Evolutionary conservation across 2,888 invertebrate species (phyloP).

Genomic region (Rhimphoctona megacephalus): DNA sequence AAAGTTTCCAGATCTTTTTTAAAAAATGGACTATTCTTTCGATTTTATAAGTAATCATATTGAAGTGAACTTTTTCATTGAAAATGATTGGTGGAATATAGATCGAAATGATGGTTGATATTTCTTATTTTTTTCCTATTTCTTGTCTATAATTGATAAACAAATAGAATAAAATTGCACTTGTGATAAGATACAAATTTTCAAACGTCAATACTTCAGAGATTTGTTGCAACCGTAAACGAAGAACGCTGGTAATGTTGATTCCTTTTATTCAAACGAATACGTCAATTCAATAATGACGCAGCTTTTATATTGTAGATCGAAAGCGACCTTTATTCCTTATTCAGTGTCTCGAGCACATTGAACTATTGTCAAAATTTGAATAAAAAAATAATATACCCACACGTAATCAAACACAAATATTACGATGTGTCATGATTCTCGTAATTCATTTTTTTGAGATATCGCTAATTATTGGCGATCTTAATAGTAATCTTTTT

Average conservation of each 20-base stretch:
- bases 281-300: slow-evolving; percentile 42
- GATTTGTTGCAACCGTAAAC: background rate
- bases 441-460: background rate
- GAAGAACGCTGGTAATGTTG: background rate
- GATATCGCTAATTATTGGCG: background rate
- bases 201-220: background rate
- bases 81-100: background rate
- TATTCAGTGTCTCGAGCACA: slow-evolving; percentile 18
- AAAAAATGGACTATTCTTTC: background rate
- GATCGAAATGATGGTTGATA: background rate
- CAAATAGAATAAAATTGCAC: background rate
- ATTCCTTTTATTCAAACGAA: slow-evolving; percentile 53
- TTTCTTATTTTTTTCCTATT: background rate
- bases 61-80: background rate
- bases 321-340: background rate
- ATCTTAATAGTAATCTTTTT: background rate
- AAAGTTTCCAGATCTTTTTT: background rate
- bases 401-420: background rate
- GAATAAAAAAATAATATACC: background rate
- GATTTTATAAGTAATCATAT: background rate
- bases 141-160: background rate
- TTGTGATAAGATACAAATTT: background rate
- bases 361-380: slow-evolving; percentile 47
- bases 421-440: background rate
- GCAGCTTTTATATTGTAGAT: slow-evolving; percentile 28